Percentiles rank a stretch among this genome's conserved stretches.
These are phyloP conservation scores for Rhegmatorhina hoffmannsi DNA, from an alignment of 2,113 vertebrate genomes.

Conservation along the genomic window DNA sequence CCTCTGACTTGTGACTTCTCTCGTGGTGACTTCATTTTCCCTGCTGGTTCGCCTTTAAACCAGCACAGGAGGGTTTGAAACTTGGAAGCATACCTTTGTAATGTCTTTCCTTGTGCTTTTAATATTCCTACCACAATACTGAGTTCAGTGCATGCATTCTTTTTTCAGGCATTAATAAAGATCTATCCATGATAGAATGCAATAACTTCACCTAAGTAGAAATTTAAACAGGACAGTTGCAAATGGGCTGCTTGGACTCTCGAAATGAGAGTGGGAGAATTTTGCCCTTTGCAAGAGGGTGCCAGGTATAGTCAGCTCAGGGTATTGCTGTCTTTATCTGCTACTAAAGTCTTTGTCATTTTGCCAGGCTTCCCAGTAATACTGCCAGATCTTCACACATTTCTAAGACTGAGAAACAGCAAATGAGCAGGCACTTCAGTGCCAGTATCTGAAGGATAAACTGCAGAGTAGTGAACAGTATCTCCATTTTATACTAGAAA, in stretches of 20 bases:
- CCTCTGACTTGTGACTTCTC: too few species aligned
- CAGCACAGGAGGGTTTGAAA: neutral
- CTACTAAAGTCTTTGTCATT: neutral
- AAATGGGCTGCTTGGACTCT: neutral
- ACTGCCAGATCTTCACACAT: neutral
- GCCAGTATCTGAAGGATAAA: neutral
- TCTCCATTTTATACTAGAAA: neutral
- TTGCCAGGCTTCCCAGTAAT: neutral
- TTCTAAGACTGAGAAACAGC: neutral
- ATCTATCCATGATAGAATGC: rapidly evolving
- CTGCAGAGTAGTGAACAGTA: neutral
- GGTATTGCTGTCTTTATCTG: neutral
- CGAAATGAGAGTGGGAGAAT: neutral
- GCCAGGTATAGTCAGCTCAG: neutral
- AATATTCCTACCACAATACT: neutral
- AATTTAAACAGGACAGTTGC: neutral
- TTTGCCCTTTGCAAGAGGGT: neutral
- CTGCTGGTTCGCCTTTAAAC: too few species aligned
- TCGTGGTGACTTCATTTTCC: too few species aligned
- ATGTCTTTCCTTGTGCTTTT: neutral
- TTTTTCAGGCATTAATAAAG: neutral
- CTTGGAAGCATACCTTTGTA: neutral
- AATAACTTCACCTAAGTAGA: neutral
- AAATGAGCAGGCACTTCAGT: neutral
- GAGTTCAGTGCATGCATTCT: neutral